phyloP scores from a whole-genome alignment of 2,888 invertebrate species.

The Aricia artaxerxes region DNA sequence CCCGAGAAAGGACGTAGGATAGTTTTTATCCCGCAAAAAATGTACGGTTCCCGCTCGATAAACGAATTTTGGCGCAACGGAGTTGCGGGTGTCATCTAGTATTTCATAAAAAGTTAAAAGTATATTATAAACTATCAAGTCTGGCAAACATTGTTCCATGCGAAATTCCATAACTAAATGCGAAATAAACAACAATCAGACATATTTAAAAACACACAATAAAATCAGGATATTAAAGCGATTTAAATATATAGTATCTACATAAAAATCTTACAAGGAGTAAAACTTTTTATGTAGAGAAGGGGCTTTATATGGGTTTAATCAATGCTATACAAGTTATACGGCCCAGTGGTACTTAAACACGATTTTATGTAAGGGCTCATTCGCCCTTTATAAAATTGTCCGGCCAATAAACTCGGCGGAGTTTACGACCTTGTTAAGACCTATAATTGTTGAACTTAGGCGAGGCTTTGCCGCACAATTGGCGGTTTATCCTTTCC shows the following conservation, averaged over 20 bases:
- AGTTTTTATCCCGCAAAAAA: too few species aligned
- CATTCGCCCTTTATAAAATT: slow-evolving; percentile 55
- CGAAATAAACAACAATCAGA: too few species aligned
- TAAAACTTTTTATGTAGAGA: neutral
- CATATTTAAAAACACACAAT: too few species aligned
- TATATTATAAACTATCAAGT: too few species aligned
- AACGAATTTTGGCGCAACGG: too few species aligned
- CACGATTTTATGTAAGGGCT: slow-evolving; percentile 35
- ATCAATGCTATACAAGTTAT: slow-evolving; percentile 9
- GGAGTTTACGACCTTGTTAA: slow-evolving; percentile 59
- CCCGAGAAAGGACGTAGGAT: too few species aligned
- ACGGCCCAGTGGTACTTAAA: slow-evolving; percentile 12
- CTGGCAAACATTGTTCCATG: too few species aligned
- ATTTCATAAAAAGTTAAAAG: too few species aligned
- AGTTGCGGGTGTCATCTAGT: too few species aligned
- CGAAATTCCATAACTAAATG: too few species aligned
- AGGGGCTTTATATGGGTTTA: slow-evolving; percentile 1
- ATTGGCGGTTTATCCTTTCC: slow-evolving; percentile 47
- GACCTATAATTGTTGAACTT: slow-evolving; percentile 62
- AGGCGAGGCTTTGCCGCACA: slow-evolving; percentile 50
- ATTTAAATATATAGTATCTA: neutral
- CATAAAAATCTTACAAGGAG: neutral
- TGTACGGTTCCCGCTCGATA: too few species aligned
- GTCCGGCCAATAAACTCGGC: slow-evolving; percentile 47
- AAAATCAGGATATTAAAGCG: too few species aligned